Base-by-base conservation (phyloP, 2,113 vertebrate species). In the Nyctibius bracteatus region DNA sequence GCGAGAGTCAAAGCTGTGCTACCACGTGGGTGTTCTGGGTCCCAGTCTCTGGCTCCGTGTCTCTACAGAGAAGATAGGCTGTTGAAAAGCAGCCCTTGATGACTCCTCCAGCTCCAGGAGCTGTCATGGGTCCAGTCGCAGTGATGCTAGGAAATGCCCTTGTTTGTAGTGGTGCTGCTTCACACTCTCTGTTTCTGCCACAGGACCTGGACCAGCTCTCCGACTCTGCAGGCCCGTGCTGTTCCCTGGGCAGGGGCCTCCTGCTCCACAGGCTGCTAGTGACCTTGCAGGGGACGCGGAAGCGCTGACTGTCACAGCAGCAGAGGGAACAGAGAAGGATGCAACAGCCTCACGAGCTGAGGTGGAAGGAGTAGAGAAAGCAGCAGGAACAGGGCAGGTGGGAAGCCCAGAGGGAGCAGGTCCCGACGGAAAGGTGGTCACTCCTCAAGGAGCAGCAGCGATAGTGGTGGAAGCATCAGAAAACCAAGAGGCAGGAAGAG, bases 1-100 rank as follows among this genome's bases (percentile, higher is more conserved):
- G 23, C 2, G 4, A n/a, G 27, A n/a, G 12, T 15, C 27, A 65
- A 49, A 86, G 62, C 58, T 66, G 58, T 27, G n/a, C 71, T 72
- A 1, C 27, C 5, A 2, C 4, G 9, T 0, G 2, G 49, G 6
- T 20, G 27, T 39, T 81, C 33, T 0, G 5, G 16, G 22, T 62
- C 67, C 30, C 5, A 2, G 14, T 2, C n/a, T 44, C 65, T 43
- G 67, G 28, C 23, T 92, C 62, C 1, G 2, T 27, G 12, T 44
- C 28, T 28, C 55, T 35, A 2, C 4, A 20, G 79, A 55, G 49
- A 65, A 37, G 22, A 13, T 31, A 43, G 20, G 5, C 30, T 17
- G 9, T 63, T 49, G 57, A 46, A 59, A 58, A 68, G 55, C 62
- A 77, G 22, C 9, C 35, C 52, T 23, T 55, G 49, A 30, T 7